Evolutionary conservation across 1,140 invertebrate genomes (phyloP).

Genomic region (Contarinia nasturtii): DNA sequence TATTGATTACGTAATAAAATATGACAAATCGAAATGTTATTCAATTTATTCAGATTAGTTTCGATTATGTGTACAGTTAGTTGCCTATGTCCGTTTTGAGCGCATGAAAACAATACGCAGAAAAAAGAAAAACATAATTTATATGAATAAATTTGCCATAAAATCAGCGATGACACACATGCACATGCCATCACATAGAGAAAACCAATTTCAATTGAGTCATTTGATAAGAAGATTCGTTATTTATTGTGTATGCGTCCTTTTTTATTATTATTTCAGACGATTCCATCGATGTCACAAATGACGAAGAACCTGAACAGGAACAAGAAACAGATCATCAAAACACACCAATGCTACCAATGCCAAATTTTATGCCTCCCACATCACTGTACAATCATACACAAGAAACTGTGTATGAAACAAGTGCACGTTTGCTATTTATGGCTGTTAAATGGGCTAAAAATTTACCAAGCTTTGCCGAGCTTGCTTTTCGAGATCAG

Average conservation of each 20-base stretch:
- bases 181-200: too few relatives aligned
- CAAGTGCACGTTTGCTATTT: conserved; percentile 81
- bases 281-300: conserved; percentile 24
- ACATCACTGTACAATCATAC: conserved; percentile 36
- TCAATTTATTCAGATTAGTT: too few relatives aligned
- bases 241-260: neutral
- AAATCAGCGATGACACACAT: neutral
- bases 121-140: too few relatives aligned
- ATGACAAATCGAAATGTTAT: too few relatives aligned
- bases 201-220: neutral
- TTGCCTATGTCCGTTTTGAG: too few relatives aligned
- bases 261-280: conserved; percentile 7
- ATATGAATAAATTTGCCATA: too few relatives aligned
- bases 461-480: conserved; percentile 90
- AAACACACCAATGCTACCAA: conserved; percentile 6
- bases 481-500: conserved; percentile 88
- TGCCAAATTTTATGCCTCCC: conserved; percentile 22
- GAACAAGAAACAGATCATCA: conserved; percentile 1
- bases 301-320: conserved; percentile 16
- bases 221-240: neutral
- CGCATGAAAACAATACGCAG: neutral
- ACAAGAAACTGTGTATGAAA: conserved; percentile 83
- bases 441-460: conserved; percentile 99
- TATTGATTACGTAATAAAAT: too few relatives aligned
- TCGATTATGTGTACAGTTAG: too few relatives aligned